Percentiles rank a stretch among this genome's conserved stretches.
These are phyloP conservation scores for Tridacna gigas DNA, from an alignment of 2,888 invertebrate species.

Conservation along the genomic window DNA sequence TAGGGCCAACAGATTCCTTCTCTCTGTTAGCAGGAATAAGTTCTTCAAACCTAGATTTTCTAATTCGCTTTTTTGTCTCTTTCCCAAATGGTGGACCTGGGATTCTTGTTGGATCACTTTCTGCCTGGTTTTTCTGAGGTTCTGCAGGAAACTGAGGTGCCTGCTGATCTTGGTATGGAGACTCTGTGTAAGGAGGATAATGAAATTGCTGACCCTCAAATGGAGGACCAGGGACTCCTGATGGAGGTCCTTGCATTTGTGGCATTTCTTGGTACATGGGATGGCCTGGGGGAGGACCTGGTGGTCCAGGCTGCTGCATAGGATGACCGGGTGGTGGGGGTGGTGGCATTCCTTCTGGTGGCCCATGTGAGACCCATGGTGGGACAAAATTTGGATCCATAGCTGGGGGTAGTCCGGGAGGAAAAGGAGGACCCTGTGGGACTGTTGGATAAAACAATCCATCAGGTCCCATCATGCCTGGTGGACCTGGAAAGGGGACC, in stretches of 20 bases:
- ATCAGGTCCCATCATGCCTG: conserved; percentile 33
- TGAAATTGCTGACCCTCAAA: conserved; percentile 4
- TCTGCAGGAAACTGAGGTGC: not conserved
- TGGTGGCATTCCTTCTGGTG: conserved; percentile 39
- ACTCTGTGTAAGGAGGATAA: not conserved
- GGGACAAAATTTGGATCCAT: conserved; percentile 24
- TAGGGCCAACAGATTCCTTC: not conserved
- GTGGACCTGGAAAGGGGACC: conserved; percentile 19
- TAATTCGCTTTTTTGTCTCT: not conserved
- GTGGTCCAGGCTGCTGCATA: conserved; percentile 30
- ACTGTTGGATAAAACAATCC: conserved; percentile 18
- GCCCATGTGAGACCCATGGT: conserved; percentile 21
- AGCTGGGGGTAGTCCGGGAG: conserved; percentile 18
- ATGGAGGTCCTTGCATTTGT: not conserved
- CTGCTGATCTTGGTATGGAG: not conserved
- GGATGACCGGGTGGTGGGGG: conserved; percentile 8
- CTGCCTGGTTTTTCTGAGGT: not conserved
- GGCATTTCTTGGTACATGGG: conserved; percentile 21
- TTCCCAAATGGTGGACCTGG: not conserved
- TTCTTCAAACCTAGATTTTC: conserved; percentile 22
- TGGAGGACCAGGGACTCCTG: not conserved
- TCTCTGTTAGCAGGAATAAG: not conserved
- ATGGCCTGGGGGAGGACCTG: conserved; percentile 28
- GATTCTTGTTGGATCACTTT: not conserved
- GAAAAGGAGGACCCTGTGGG: conserved; percentile 14